A percentile compares a stretch with the other conserved stretches of the same genome.
phyloP scores from a whole-genome alignment of 2,888 invertebrate species.

The Tenthredo mesomela region DNA sequence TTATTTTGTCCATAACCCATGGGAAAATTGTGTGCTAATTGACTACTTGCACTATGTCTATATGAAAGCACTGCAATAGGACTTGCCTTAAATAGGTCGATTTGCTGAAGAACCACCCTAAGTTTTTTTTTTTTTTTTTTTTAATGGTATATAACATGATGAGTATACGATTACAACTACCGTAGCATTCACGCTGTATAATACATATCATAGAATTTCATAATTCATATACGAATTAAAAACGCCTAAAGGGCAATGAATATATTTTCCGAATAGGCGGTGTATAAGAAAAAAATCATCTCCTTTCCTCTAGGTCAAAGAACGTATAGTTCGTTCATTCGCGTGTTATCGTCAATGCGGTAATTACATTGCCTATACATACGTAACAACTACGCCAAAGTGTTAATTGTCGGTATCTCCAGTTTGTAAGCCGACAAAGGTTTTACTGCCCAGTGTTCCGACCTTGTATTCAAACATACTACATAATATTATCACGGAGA shows the following conservation, averaged over 20 bases:
- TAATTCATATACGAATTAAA: neutral
- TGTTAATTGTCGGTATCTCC: neutral
- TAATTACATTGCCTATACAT: neutral
- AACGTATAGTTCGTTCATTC: neutral
- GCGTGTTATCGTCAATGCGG: slow-evolving; percentile 11
- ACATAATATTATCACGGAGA: neutral
- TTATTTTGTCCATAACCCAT: no score
- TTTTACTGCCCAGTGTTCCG: neutral
- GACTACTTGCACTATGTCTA: no score
- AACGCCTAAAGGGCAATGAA: neutral
- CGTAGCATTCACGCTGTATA: neutral
- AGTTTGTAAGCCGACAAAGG: neutral
- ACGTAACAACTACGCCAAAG: neutral
- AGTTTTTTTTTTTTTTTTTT: no score
- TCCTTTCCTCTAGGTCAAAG: neutral
- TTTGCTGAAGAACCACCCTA: no score
- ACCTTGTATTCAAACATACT: neutral
- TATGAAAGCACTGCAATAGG: no score
- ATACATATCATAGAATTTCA: neutral
- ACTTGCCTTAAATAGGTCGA: no score
- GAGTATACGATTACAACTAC: neutral
- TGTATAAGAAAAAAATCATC: neutral
- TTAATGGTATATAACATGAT: neutral
- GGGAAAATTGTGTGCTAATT: no score
- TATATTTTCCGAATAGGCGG: neutral